Percentiles rank a stretch among this genome's conserved stretches.
Conservation (phyloP, 2,888 invertebrate genomes). For the Exocentrus adspersus region DNA sequence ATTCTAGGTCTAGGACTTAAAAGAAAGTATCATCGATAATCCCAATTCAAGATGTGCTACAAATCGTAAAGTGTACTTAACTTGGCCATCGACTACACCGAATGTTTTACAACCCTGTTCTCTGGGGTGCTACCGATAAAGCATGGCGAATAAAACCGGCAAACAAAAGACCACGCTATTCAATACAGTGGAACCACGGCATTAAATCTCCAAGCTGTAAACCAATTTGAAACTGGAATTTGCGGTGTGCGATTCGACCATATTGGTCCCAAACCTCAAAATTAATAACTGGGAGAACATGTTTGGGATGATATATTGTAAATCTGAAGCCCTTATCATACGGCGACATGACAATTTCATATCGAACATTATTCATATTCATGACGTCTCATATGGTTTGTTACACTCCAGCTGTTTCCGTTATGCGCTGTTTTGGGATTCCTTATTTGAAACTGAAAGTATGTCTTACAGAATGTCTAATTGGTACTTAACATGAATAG, state of each 20-base stretch:
- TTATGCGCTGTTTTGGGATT: too few species aligned
- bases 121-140: background rate
- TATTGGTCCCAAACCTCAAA: background rate
- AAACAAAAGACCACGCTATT: background rate
- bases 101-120: background rate
- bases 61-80: background rate
- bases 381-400: conserved; percentile 9
- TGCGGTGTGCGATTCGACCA: background rate
- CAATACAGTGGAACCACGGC: background rate
- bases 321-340: conserved; percentile 13
- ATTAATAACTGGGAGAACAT: conserved; percentile 1
- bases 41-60: background rate
- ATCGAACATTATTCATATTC: conserved; percentile 13
- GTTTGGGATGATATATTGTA: conserved; percentile 9
- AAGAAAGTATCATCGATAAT: background rate
- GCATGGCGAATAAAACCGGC: background rate
- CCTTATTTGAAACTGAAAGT: too few species aligned
- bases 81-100: background rate
- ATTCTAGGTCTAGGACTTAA: too few species aligned
- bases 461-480: too few species aligned
- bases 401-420: conserved; percentile 4
- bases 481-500: too few species aligned
- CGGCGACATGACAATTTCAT: conserved; percentile 16
- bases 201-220: background rate
- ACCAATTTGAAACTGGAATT: background rate